phyloP scores from a whole-genome alignment of 2,797 vertebrate species.

The Bradypodion pumilum region DNA sequence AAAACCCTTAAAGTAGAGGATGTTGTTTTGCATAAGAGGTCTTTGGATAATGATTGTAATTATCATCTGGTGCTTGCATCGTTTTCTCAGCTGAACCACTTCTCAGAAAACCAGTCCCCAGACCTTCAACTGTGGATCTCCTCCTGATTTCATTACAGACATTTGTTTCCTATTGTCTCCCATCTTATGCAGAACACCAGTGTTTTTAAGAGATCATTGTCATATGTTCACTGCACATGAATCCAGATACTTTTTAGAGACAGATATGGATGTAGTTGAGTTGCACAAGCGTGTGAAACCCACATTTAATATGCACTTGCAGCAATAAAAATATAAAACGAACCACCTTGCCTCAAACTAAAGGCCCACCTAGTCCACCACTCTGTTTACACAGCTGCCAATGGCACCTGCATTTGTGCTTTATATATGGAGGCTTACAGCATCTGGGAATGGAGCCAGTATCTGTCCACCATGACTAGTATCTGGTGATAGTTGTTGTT shows the following conservation, averaged over 20 bases:
- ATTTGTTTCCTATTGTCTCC: background rate
- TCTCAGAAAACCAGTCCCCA: background rate
- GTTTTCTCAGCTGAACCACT: background rate
- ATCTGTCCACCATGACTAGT: background rate
- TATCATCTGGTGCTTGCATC: background rate
- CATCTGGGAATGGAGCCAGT: background rate
- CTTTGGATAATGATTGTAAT: background rate
- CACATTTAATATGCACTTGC: background rate
- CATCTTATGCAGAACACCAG: background rate
- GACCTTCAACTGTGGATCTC: background rate
- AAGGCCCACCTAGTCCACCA: background rate
- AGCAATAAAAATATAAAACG: background rate
- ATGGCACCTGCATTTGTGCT: background rate
- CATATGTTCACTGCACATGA: background rate
- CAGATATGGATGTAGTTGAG: background rate
- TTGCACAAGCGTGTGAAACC: background rate
- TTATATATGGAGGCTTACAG: background rate
- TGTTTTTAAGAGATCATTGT: background rate
- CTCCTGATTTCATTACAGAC: background rate
- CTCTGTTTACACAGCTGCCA: background rate
- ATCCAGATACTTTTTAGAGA: background rate
- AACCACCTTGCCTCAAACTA: no score
- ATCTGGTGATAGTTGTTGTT: background rate
- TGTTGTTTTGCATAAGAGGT: background rate
- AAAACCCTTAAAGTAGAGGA: conserved; percentile 1